These are phyloP conservation scores for Muntiacus muntjak DNA, from an alignment of 2,113 vertebrate species.

Conservation along the genomic window DNA sequence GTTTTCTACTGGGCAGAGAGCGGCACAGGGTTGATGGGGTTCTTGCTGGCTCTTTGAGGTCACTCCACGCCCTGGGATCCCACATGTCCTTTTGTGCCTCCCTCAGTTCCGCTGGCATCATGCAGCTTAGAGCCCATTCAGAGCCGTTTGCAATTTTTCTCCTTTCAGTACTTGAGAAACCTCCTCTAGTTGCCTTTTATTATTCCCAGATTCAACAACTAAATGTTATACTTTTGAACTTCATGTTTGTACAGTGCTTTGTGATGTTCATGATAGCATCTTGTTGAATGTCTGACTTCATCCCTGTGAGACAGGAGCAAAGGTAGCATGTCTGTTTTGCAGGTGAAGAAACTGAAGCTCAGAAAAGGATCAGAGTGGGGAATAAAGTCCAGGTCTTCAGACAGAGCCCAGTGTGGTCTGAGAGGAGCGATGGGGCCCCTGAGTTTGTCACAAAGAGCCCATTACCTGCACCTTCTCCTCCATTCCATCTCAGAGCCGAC, in stretches of 20 bases:
- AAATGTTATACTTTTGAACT: not conserved
- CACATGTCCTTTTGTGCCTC: not conserved
- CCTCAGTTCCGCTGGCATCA: not conserved
- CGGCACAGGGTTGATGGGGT: not conserved
- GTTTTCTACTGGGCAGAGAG: not conserved
- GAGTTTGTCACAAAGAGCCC: not conserved
- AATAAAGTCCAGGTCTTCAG: not conserved
- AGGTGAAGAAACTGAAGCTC: not conserved
- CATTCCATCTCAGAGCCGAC: not conserved
- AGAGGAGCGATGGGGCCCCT: not conserved
- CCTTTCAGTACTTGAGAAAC: not conserved
- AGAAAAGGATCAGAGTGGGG: not conserved
- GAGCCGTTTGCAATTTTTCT: not conserved
- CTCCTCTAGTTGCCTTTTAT: not conserved
- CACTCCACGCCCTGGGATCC: not conserved
- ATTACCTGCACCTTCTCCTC: not conserved
- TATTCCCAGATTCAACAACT: not conserved
- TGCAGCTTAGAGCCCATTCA: not conserved
- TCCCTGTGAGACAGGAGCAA: not conserved
- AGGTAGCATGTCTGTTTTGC: not conserved
- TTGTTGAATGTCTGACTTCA: not conserved
- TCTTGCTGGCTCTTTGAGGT: not conserved
- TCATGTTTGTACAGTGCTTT: not conserved
- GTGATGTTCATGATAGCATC: not conserved
- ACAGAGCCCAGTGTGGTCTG: not conserved